Evolutionary conservation across 1,140 invertebrate genomes (phyloP), one percentile per base, ranked within the genome.

Genomic region (Dendrolimus kikuchii): DNA sequence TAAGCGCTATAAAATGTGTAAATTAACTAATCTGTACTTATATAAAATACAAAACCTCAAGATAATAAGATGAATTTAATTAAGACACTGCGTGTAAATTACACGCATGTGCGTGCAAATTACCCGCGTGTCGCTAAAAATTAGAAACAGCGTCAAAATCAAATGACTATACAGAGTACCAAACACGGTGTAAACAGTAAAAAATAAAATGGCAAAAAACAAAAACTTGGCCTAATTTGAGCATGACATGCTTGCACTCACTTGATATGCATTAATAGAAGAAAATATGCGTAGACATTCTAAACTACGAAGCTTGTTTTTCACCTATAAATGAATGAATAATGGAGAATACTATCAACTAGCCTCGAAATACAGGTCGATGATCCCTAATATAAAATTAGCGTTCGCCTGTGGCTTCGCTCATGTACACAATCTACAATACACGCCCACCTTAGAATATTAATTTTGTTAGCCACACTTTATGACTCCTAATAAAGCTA

Each of bases 341-440:
- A 41, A 42, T 48, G 56, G 45, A 46, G 45, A 58, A 68, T 62
- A 58, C 44, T 51, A 58, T 51, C 10, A 53, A 50, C 55, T 68
- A 72, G 63, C 69, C 64, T 65, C 64, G 46, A 62, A 39, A 10
- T 49, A 55, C 52, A 50, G 50, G 59, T 61, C 40, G 51, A 69
- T 73, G 70, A 70, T 73, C 70, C 70, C 70, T 73, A 73, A 73
- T 73, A 70, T 73, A 73, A 73, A 69, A 57, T 45, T 53, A 64
- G 50, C 50, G 53, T 59, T 53, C 23, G 23, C 23, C 23, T 3
- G 23, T 23, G 23, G 23, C 23, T 23, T 23, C 23, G 23, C 23
- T 23, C 23, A 23, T 23, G 23, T 23, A 23, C 23, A 23, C 23
- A 23, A 23, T 23, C 23, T 23, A 23, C 23, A 23, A 23, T 23